Base-by-base conservation (phyloP, 2,888 invertebrate genomes). In the Baronia brevicornis region DNA sequence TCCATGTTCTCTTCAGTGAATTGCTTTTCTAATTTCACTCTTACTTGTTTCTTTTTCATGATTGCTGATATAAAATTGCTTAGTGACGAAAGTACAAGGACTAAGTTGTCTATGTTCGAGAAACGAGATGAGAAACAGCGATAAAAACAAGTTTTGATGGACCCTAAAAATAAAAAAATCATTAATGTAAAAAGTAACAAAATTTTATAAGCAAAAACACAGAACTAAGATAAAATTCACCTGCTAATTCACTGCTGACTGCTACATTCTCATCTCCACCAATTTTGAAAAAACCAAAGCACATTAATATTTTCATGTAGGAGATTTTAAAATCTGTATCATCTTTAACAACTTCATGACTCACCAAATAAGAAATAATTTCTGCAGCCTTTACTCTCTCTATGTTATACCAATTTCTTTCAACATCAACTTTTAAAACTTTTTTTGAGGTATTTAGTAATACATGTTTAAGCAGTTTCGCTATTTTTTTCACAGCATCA, bases 351-450 rank as follows among this genome's bases (percentile, higher is more conserved):
- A 78, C 66, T 33, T 86, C 78, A 50, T 88, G 87, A 39, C 73
- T 82, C 7, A 88, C 72, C 43, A 89, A 60, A 52, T 84, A 85
- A 1, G 77, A 79, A 20, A 77, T 36, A 25, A 74, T 51, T 41
- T 77, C 82, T n/a, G 89, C 88, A 6, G 90, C 89, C 57, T 90
- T 90, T 29, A 88, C 75, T 50, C 90, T 86, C 54, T 92, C 92
- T 32, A 86, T 86, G 55, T 90, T 90, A 36, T 88, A 86, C 91
- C 91, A 91, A 39, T 65, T 71, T 38, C 89, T 86, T 41, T 78
- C 77, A n/a, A 66, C 59, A 51, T 62, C 68, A 31, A 80, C 82
- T 25, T 73, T 72, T n/a, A 84, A 65, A 17, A 65, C 47, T 53
- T 89, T 90, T 23, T 80, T 70, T 15, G 84, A 72, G 12, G 77